Conservation (phyloP, 2,797 vertebrate genomes). For the Pantherophis alleghaniensis region DNA sequence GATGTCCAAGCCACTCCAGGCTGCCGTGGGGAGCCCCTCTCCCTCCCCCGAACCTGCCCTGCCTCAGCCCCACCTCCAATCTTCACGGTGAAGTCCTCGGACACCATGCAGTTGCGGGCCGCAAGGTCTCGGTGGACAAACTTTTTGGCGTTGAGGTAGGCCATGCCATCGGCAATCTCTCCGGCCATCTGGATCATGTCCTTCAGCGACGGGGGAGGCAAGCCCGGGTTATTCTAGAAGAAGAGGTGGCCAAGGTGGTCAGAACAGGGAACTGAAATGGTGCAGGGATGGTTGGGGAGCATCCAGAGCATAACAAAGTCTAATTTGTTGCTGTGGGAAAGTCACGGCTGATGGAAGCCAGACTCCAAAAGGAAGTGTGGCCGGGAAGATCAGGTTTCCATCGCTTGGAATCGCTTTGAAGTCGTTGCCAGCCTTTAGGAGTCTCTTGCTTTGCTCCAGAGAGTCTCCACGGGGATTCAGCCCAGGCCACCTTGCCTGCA, state of each 20-base stretch:
- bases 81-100: constrained; percentile 79
- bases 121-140: constrained; percentile 80
- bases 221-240: constrained; percentile 69
- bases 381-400: fast-evolving
- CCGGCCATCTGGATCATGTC: constrained; percentile 81
- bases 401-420: background rate
- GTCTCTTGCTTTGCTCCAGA: background rate
- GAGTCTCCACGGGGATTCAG: fast-evolving
- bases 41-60: background rate
- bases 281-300: background rate
- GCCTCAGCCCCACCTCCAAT: constrained; percentile 69
- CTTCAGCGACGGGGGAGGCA: constrained; percentile 61
- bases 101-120: constrained; percentile 82
- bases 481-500: background rate
- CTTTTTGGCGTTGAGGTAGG: constrained; percentile 79
- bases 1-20: background rate
- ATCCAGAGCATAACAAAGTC: background rate
- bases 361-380: no score
- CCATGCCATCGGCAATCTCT: constrained; percentile 80
- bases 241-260: background rate
- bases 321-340: background rate
- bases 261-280: background rate
- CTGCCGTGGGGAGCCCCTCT: background rate
- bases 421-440: fast-evolving
- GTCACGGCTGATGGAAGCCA: background rate